Percentiles rank a stretch among this genome's conserved stretches.
Evolutionary conservation across 2,888 invertebrate species (phyloP).

Genomic region (Ichneumon xanthorius): DNA sequence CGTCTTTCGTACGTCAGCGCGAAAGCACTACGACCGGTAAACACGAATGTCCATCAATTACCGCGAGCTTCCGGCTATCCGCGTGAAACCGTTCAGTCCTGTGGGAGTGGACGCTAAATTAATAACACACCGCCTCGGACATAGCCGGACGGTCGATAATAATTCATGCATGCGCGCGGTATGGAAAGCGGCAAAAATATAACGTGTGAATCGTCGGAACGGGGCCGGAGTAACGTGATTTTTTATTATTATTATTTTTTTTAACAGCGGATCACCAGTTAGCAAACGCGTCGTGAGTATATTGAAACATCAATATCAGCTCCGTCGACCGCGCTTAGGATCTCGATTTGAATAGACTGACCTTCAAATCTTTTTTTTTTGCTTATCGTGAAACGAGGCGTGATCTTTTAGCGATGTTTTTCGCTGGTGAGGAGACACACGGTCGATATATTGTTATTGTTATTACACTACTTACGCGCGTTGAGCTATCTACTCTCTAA

Average conservation of each 20-base stretch:
- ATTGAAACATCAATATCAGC: background rate
- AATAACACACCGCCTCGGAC: slow-evolving; percentile 8
- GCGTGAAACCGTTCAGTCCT: slow-evolving; percentile 14
- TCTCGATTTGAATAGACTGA: slow-evolving; percentile 35
- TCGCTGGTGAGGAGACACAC: background rate
- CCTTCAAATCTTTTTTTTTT: slow-evolving; percentile 20
- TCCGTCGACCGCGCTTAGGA: slow-evolving; percentile 3
- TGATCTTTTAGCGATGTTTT: background rate
- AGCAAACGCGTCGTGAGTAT: background rate
- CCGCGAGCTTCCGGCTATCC: slow-evolving; percentile 27
- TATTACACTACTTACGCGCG: background rate
- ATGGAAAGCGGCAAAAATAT: slow-evolving; percentile 12
- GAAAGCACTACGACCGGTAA: slow-evolving; percentile 7
- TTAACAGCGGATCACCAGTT: background rate
- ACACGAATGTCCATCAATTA: background rate
- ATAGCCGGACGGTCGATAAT: background rate
- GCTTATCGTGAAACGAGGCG: slow-evolving; percentile 12
- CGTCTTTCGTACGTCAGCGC: background rate
- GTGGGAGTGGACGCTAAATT: slow-evolving; percentile 21
- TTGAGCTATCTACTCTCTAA: background rate
- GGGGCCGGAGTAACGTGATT: background rate
- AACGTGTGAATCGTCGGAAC: slow-evolving; percentile 32
- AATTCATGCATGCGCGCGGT: background rate
- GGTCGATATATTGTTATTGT: background rate
- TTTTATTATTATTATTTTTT: background rate